phyloP scores from a whole-genome alignment of 2,113 vertebrate genomes.

The Neomonachus schauinslandi region DNA sequence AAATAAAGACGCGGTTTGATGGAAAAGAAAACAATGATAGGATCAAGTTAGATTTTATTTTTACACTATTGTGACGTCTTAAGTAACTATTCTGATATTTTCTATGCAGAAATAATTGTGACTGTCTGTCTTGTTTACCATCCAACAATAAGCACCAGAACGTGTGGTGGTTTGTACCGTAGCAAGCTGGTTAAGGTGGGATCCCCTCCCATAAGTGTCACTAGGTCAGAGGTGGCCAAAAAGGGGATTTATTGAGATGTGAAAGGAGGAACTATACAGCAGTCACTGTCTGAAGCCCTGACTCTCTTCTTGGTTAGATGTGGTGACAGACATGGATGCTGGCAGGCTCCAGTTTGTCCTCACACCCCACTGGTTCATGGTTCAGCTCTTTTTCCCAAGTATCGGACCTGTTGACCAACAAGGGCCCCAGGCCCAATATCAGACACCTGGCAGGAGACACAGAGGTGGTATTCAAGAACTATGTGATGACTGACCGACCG shows the following conservation, averaged over 20 bases:
- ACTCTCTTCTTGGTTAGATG: background rate
- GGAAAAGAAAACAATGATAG: conserved; percentile 39
- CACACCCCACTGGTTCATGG: background rate
- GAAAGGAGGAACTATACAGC: background rate
- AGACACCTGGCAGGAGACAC: background rate
- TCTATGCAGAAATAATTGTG: conserved; percentile 30
- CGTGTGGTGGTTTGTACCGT: background rate
- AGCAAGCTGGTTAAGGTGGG: background rate
- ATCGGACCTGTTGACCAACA: background rate
- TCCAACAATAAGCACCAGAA: background rate
- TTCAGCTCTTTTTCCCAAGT: background rate
- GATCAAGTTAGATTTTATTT: conserved; percentile 46
- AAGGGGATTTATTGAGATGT: background rate
- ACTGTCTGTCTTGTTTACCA: background rate
- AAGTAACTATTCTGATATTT: conserved; percentile 1
- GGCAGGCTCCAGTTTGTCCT: background rate
- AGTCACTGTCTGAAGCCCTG: background rate
- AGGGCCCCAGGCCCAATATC: background rate
- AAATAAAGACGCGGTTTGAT: conserved; percentile 12
- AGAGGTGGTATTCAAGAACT: background rate
- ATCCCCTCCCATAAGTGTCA: background rate
- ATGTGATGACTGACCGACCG: background rate
- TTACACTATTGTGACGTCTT: background rate
- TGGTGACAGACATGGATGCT: background rate
- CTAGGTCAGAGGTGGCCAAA: background rate